A percentile compares a stretch with the other conserved stretches of the same genome.
Conservation (phyloP, 2,113 vertebrate species). For the Platysteira castanea region DNA sequence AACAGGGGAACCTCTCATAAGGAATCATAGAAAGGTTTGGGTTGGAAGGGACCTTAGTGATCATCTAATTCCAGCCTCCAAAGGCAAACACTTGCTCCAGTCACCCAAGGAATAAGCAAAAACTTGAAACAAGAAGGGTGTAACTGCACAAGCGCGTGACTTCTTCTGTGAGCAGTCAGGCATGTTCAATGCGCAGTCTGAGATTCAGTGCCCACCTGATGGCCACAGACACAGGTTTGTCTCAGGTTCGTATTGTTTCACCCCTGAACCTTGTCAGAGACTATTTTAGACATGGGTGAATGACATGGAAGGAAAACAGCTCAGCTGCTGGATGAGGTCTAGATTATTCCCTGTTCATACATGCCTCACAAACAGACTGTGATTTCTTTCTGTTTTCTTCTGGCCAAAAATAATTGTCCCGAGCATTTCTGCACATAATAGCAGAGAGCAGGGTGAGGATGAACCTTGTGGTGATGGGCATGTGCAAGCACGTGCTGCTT, state of each 20-base stretch:
- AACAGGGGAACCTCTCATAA: not conserved
- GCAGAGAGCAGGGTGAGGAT: not conserved
- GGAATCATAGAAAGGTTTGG: not conserved
- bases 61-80: not conserved
- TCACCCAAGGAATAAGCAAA: not conserved
- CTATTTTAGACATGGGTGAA: not conserved
- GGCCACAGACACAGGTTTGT: not conserved
- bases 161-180: not conserved
- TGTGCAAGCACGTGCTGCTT: not conserved
- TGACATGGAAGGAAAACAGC: not conserved
- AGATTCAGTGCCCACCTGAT: not conserved
- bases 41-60: not conserved
- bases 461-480: not conserved
- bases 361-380: not conserved
- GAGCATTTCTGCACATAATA: not conserved
- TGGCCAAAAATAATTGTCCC: not conserved
- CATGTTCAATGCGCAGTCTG: accelerated
- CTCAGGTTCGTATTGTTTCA: not conserved
- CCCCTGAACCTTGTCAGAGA: not conserved
- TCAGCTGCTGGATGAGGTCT: not conserved
- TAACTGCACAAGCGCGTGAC: accelerated
- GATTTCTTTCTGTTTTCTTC: not conserved
- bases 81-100: not conserved
- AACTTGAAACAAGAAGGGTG: not conserved
- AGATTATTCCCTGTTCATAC: not conserved